Evolutionary conservation across 2,113 vertebrate species (phyloP).

Genomic region (Centropristis striata): DNA sequence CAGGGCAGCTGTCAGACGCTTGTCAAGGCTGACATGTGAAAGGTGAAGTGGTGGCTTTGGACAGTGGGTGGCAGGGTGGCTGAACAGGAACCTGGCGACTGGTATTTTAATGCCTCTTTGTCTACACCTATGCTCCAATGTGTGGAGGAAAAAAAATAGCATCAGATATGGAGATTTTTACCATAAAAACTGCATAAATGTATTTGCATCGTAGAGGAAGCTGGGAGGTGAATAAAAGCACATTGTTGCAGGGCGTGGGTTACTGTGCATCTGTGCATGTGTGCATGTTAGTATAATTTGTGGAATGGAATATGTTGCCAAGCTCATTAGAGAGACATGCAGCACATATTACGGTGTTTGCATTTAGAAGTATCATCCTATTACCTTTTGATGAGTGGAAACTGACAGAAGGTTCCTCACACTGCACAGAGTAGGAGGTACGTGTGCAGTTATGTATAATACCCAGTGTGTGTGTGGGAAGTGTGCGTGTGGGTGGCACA

Average conservation of each 20-base stretch:
- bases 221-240: background rate
- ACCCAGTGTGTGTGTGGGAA: background rate
- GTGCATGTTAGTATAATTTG: constrained; percentile 21
- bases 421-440: constrained; percentile 34
- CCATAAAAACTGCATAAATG: background rate
- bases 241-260: constrained; percentile 9
- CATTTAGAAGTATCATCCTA: constrained; percentile 26
- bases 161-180: no score
- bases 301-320: constrained; percentile 29
- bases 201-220: background rate
- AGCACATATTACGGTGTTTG: constrained; percentile 43
- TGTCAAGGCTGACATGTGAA: constrained; percentile 37
- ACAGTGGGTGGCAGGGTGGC: background rate
- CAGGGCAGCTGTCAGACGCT: constrained; percentile 33
- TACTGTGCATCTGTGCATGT: constrained; percentile 12
- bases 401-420: constrained; percentile 45
- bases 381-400: constrained; percentile 46
- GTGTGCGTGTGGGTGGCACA: constrained; percentile 25
- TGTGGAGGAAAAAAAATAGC: constrained; percentile 1
- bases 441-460: constrained; percentile 12
- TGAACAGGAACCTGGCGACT: constrained; percentile 2
- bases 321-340: constrained; percentile 46
- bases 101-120: background rate
- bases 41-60: constrained; percentile 3
- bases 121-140: background rate